Conservation (phyloP, 2,113 vertebrate species). For the Trachemys scripta region DNA sequence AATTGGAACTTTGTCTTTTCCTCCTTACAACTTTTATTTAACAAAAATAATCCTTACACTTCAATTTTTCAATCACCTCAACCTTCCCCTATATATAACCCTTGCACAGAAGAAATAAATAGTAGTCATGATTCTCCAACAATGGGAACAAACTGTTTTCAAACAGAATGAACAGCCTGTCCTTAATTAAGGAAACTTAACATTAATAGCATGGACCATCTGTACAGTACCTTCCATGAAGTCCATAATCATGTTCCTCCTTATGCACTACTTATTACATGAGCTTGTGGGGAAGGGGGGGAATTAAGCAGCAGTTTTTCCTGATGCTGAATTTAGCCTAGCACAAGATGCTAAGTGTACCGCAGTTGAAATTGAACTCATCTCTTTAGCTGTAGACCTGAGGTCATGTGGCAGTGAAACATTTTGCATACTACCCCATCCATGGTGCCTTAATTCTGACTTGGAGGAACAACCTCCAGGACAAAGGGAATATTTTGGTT, state of each 20-base stretch:
- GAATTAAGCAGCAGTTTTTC: neutral
- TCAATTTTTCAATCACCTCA: neutral
- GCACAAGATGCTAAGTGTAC: neutral
- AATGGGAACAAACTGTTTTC: constrained; percentile 38
- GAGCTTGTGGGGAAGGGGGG: neutral
- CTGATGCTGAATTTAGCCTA: neutral
- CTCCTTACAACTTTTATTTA: constrained; percentile 65
- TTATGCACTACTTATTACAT: neutral
- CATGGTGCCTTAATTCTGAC: neutral
- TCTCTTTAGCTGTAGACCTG: neutral
- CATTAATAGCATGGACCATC: neutral
- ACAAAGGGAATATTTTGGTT: neutral
- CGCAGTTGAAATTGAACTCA: neutral
- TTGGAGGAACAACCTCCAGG: neutral
- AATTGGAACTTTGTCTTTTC: neutral
- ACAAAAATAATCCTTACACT: constrained; percentile 57
- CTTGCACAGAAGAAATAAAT: constrained; percentile 34
- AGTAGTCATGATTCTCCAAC: constrained; percentile 1
- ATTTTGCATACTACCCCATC: neutral
- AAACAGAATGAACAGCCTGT: neutral
- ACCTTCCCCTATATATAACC: neutral
- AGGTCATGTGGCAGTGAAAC: neutral
- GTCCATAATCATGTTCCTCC: neutral
- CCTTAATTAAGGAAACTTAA: constrained; percentile 28
- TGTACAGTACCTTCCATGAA: neutral